Evolutionary conservation across 2,797 vertebrate species (phyloP), one percentile per base, ranked within the genome.

Genomic region (Galagoides demidoff): DNA sequence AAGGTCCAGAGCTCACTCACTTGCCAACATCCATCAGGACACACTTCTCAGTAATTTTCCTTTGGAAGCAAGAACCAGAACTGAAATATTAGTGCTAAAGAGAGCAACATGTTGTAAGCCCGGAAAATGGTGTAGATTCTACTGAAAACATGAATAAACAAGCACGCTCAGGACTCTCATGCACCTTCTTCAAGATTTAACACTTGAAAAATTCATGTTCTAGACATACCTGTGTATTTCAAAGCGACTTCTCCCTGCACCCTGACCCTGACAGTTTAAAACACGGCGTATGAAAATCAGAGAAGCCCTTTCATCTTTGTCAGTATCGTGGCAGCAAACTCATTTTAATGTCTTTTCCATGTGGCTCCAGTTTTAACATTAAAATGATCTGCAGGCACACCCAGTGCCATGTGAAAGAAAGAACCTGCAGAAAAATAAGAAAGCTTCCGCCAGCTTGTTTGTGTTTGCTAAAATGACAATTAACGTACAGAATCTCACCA

Each of bases 291-390:
- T 95, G 95, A 96, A 97, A 95, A 93, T 93, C 89, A 63, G 84
- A 94, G 95, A 81, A 83, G 66, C 88, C 97, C 97, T 95, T 98
- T 98, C 96, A 95, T 97, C 96, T 97, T 96, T 66, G 7, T 97
- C 97, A 95, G 92, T 97, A 97, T 98, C 95, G 82, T n/a, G 64
- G 97, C 98, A 96, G 77, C 94, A 95, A 93, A 95, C 89, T 52
- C 71, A 6, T 96, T 97, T 98, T 97, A 95, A 97, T 97, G 79
- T 93, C 95, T 98, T 98, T 98, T 97, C 98, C 98, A 98, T 97
- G 97, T 97, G 98, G 96, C 94, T 96, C 95, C 1, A 74, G 96
- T 97, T 98, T 97, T 96, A 98, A 95, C 97, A 97, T 85, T 97
- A 95, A 97, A 98, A 96, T 96, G 96, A 96, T 98, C 97, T 37